phyloP scores from a whole-genome alignment of 2,113 vertebrate species.

The Ictalurus furcatus region DNA sequence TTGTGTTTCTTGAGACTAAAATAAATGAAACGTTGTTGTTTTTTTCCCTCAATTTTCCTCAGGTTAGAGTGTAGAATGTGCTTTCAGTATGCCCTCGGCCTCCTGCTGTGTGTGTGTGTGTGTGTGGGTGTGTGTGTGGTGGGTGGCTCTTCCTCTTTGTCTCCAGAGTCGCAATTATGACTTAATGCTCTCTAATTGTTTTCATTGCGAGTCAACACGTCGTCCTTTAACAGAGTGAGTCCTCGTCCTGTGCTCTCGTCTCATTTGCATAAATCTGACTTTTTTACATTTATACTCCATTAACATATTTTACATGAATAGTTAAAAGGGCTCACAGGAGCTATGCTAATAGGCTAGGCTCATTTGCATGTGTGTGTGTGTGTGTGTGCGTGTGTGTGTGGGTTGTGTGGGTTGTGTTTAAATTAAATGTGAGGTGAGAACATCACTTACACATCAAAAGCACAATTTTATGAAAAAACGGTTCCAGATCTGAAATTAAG shows the following conservation, averaged over 20 bases:
- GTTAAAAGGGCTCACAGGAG: slow-evolving; percentile 59
- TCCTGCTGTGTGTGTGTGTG: not conserved
- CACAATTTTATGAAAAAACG: slow-evolving; percentile 44
- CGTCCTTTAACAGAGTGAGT: slow-evolving; percentile 51
- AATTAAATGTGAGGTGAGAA: slow-evolving; percentile 46
- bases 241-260: slow-evolving; percentile 42
- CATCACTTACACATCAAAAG: slow-evolving; percentile 50
- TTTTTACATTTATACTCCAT: slow-evolving; percentile 55
- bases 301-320: slow-evolving; percentile 61
- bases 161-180: slow-evolving; percentile 44
- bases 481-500: slow-evolving; percentile 13
- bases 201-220: slow-evolving; percentile 54
- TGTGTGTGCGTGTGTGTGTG: not conserved
- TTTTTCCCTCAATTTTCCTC: not conserved
- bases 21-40: not conserved
- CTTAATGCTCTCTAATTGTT: slow-evolving; percentile 57
- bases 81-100: slow-evolving; percentile 19
- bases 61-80: slow-evolving; percentile 27
- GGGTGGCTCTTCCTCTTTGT: slow-evolving; percentile 5
- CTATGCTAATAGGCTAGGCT: slow-evolving; percentile 37
- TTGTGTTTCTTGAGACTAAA: not conserved
- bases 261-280: slow-evolving; percentile 57
- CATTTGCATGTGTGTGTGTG: slow-evolving; percentile 47
- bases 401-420: not conserved
- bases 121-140: not conserved